Percentiles rank a stretch among this genome's conserved stretches.
These are phyloP conservation scores for Siniperca chuatsi DNA, from an alignment of 2,113 vertebrate genomes.

Conservation along the genomic window DNA sequence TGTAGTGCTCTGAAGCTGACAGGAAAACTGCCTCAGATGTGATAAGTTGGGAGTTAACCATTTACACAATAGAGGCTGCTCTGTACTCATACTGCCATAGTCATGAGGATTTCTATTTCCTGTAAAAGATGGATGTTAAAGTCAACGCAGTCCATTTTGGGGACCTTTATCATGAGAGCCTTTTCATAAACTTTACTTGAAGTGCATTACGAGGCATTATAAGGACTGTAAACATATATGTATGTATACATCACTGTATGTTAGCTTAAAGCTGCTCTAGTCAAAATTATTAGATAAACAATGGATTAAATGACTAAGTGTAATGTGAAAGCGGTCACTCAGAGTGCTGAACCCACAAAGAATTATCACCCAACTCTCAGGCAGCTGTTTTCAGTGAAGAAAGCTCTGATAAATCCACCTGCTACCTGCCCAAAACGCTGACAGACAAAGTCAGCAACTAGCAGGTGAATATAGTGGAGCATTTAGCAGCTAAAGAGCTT, in stretches of 20 bases:
- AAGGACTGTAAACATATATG: background rate
- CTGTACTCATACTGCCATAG: background rate
- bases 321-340: background rate
- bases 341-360: background rate
- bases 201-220: background rate
- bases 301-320: background rate
- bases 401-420: background rate
- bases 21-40: constrained; percentile 2
- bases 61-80: background rate
- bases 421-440: background rate
- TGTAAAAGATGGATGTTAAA: background rate
- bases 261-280: background rate
- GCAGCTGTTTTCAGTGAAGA: background rate
- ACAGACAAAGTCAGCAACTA: background rate
- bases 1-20: constrained; percentile 17
- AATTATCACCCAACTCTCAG: background rate
- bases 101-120: background rate
- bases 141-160: background rate
- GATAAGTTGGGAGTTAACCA: background rate
- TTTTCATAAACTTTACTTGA: background rate
- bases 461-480: background rate
- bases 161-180: background rate
- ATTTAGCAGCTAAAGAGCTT: background rate
- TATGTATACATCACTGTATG: background rate
- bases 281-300: background rate